phyloP scores from a whole-genome alignment of 1,140 invertebrate genomes.

The Ruditapes philippinarum region DNA sequence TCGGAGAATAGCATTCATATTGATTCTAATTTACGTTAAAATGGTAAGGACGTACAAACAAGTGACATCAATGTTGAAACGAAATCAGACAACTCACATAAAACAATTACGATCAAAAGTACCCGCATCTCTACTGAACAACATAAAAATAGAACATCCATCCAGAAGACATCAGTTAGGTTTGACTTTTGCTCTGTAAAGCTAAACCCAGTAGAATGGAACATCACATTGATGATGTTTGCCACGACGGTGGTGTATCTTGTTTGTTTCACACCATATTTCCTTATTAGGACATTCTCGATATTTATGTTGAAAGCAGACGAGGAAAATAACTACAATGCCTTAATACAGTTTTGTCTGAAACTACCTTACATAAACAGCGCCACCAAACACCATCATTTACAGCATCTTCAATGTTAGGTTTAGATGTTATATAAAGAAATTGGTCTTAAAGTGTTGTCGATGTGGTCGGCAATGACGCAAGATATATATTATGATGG shows the following conservation, averaged over 20 bases:
- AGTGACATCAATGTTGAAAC: too few relatives aligned
- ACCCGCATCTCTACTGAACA: too few relatives aligned
- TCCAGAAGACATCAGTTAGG: too few relatives aligned
- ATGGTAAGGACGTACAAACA: too few relatives aligned
- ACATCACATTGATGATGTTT: constrained; percentile 17
- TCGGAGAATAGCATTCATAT: too few relatives aligned
- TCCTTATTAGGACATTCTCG: not conserved
- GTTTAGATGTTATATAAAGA: not conserved
- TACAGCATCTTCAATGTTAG: not conserved
- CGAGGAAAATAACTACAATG: not conserved
- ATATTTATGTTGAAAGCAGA: not conserved
- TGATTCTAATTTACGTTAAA: too few relatives aligned
- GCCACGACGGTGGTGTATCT: not conserved
- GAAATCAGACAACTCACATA: too few relatives aligned
- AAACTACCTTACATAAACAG: constrained; percentile 1
- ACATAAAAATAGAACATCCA: too few relatives aligned
- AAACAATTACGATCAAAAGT: too few relatives aligned
- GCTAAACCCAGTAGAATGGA: not conserved
- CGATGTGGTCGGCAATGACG: too few relatives aligned
- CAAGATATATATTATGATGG: too few relatives aligned
- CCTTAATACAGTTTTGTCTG: not conserved
- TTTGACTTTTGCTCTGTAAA: not conserved
- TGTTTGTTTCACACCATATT: constrained; percentile 29
- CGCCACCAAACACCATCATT: not conserved
- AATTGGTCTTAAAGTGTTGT: too few relatives aligned